These are phyloP conservation scores for Pilophorus perplexus DNA, from an alignment of 2,888 invertebrate species.

Conservation along the genomic window DNA sequence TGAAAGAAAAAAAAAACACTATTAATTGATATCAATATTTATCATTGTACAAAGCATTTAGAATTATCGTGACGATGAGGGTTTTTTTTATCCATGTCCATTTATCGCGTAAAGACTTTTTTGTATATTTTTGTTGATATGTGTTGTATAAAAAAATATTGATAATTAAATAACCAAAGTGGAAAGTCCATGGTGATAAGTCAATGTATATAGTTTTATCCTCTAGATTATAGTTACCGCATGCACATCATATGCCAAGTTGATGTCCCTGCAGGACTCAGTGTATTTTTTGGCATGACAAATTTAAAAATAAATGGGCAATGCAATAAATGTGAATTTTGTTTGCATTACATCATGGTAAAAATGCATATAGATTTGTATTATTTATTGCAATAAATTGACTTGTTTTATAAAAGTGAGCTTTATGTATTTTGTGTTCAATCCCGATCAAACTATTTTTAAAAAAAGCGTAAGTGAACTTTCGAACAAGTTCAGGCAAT, in stretches of 20 bases:
- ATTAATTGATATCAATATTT: conserved; percentile 32
- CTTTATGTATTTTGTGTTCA: too few relatives aligned
- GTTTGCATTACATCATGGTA: conserved; percentile 20
- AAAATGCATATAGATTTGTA: conserved; percentile 40
- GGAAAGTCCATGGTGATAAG: conserved; percentile 41
- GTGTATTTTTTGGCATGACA: too few relatives aligned
- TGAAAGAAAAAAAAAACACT: conserved; percentile 8
- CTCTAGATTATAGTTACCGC: conserved; percentile 41
- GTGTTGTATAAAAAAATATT: conserved; percentile 23
- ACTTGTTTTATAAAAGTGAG: conserved; percentile 38
- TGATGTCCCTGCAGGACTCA: too few relatives aligned
- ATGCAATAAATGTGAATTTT: conserved; percentile 37
- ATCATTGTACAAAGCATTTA: conserved; percentile 35
- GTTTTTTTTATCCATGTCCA: conserved; percentile 40
- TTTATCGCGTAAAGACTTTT: conserved; percentile 35
- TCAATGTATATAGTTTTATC: conserved; percentile 40
- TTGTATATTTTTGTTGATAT: conserved; percentile 38
- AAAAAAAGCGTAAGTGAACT: too few relatives aligned
- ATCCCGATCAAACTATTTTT: too few relatives aligned
- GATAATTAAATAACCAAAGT: conserved; percentile 38
- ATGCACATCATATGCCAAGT: conserved; percentile 28
- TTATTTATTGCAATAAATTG: conserved; percentile 42
- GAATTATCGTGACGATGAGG: conserved; percentile 37
- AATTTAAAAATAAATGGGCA: conserved; percentile 1
- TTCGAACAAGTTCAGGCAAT: too few relatives aligned